Percentiles rank a stretch among this genome's conserved stretches.
Evolutionary conservation across 1,140 invertebrate genomes (phyloP).

Genomic region (Apis cerana): DNA sequence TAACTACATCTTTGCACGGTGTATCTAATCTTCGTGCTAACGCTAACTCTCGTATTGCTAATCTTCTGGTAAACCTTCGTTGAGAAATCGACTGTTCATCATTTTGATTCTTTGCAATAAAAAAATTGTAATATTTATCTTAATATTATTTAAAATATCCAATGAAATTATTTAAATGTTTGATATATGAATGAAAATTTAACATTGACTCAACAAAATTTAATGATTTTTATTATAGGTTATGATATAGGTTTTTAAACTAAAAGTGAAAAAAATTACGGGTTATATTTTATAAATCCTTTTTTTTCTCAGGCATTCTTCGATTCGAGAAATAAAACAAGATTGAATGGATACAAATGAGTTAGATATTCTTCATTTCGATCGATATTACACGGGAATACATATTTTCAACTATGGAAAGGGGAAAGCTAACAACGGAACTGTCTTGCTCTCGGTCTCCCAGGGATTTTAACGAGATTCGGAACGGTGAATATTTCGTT

Average conservation of each 20-base stretch:
- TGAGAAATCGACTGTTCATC: background rate
- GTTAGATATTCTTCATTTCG: background rate
- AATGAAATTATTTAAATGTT: too few species aligned
- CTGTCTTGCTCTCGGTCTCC: background rate
- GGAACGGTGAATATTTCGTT: background rate
- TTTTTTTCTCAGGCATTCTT: too few species aligned
- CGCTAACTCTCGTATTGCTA: slow-evolving; percentile 57
- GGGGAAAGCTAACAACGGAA: background rate
- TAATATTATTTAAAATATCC: too few species aligned
- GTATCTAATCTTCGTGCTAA: slow-evolving; percentile 62
- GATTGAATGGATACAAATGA: background rate
- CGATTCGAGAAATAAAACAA: too few species aligned
- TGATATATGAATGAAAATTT: background rate
- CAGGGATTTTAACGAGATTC: slow-evolving; percentile 11
- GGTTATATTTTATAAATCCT: background rate
- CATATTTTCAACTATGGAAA: background rate
- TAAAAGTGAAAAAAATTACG: background rate
- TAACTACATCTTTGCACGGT: slow-evolving; percentile 61
- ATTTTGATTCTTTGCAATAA: background rate
- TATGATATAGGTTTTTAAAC: background rate
- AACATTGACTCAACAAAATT: background rate
- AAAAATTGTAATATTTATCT: background rate
- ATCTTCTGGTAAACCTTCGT: slow-evolving; percentile 33
- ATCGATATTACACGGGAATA: background rate
- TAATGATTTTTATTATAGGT: background rate